A percentile compares a stretch with the other conserved stretches of the same genome.
Conservation (phyloP, 2,113 vertebrate species). For the Philantomba maxwellii region DNA sequence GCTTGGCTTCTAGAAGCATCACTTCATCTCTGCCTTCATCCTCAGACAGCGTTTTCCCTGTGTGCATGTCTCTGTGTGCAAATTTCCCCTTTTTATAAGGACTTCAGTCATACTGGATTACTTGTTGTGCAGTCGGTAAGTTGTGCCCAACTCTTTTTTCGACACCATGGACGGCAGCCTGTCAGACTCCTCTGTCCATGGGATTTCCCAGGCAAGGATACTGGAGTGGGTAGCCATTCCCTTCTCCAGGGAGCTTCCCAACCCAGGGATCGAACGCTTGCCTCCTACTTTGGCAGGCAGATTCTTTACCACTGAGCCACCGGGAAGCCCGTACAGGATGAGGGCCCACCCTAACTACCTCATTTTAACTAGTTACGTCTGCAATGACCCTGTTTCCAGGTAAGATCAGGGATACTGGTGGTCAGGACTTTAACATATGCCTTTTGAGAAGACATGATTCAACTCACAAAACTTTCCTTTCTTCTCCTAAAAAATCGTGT, state of each 20-base stretch:
- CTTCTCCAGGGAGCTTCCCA: background rate
- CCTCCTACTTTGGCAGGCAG: background rate
- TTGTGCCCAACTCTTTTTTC: background rate
- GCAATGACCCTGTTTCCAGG: background rate
- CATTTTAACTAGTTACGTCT: background rate
- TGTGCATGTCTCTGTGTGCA: background rate
- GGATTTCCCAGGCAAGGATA: background rate
- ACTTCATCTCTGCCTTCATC: background rate
- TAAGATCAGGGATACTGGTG: background rate
- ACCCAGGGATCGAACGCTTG: background rate
- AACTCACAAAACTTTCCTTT: background rate
- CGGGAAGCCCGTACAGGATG: background rate
- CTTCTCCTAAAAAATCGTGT: background rate
- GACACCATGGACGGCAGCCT: background rate
- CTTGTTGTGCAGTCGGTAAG: background rate
- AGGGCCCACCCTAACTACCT: background rate
- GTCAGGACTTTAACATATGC: background rate
- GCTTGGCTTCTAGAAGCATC: background rate
- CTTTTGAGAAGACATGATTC: background rate
- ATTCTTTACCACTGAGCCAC: background rate
- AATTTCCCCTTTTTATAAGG: background rate
- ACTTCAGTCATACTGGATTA: background rate
- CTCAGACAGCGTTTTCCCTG: background rate
- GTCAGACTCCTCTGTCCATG: background rate
- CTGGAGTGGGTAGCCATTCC: background rate